Conservation (phyloP, 2,888 invertebrate genomes). For the Ophraella communa region DNA sequence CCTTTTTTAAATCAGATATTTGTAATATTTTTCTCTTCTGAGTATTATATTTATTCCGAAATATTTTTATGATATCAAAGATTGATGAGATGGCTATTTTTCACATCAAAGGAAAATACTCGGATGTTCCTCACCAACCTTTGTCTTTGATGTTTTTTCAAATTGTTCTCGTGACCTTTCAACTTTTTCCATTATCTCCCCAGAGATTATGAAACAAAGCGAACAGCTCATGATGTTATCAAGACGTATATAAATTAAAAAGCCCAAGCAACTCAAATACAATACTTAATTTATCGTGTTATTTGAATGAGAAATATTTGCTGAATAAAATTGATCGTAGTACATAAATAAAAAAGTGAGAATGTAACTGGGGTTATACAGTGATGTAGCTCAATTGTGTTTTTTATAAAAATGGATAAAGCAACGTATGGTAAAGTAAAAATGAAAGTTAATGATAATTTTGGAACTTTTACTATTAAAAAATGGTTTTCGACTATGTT, state of each 20-base stretch:
- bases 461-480: too few species aligned
- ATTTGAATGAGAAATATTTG: too few species aligned
- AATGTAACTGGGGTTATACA: too few species aligned
- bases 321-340: too few species aligned
- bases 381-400: too few species aligned
- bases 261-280: too few species aligned
- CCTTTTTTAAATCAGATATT: not conserved
- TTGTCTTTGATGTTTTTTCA: constrained; percentile 13
- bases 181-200: constrained; percentile 7
- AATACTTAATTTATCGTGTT: too few species aligned
- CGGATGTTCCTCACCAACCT: constrained; percentile 3
- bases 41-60: constrained; percentile 4
- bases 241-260: not conserved
- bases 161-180: constrained; percentile 7
- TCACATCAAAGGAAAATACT: constrained; percentile 5
- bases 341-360: too few species aligned
- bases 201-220: not conserved
- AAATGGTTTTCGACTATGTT: too few species aligned
- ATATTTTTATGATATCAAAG: not conserved
- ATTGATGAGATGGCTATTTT: constrained; percentile 6
- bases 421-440: too few species aligned
- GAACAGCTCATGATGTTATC: not conserved
- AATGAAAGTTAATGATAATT: too few species aligned
- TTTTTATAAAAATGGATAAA: too few species aligned
- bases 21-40: not conserved